Percentiles rank a stretch among this genome's conserved stretches.
Evolutionary conservation across 2,888 invertebrate genomes (phyloP).

Genomic region (Cantharis nigra): DNA sequence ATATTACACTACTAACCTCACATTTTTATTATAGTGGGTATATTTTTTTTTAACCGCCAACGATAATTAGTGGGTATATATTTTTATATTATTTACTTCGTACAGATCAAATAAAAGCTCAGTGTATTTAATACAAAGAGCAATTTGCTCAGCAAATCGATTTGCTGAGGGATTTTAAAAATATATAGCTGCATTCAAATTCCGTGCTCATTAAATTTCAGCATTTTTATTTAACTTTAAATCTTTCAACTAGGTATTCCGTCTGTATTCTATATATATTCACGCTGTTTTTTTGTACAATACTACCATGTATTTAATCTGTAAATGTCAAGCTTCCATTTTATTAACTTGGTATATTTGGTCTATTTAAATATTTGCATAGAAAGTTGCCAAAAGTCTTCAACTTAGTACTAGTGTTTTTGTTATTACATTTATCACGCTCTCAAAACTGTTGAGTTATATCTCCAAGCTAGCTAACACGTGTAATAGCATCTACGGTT

Average conservation of each 20-base stretch:
- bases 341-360: no score
- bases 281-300: neutral
- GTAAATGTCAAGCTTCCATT: neutral
- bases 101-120: conserved; percentile 21
- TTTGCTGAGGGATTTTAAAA: conserved; percentile 38
- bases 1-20: no score
- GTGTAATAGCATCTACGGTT: no score
- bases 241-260: conserved; percentile 19
- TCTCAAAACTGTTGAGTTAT: no score
- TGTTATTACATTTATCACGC: no score
- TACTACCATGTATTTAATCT: neutral
- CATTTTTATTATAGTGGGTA: no score
- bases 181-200: conserved; percentile 38
- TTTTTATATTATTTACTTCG: conserved; percentile 9
- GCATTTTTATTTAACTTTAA: conserved; percentile 44
- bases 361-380: no score
- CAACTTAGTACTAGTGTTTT: no score
- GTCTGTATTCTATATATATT: neutral
- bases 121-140: conserved; percentile 36
- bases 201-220: conserved; percentile 43
- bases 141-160: conserved; percentile 24
- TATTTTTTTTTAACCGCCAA: neutral
- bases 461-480: no score
- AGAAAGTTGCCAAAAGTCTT: no score
- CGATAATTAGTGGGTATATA: conserved; percentile 17